phyloP scores from a whole-genome alignment of 1,140 invertebrate genomes.

The Euglossa dilemma region DNA sequence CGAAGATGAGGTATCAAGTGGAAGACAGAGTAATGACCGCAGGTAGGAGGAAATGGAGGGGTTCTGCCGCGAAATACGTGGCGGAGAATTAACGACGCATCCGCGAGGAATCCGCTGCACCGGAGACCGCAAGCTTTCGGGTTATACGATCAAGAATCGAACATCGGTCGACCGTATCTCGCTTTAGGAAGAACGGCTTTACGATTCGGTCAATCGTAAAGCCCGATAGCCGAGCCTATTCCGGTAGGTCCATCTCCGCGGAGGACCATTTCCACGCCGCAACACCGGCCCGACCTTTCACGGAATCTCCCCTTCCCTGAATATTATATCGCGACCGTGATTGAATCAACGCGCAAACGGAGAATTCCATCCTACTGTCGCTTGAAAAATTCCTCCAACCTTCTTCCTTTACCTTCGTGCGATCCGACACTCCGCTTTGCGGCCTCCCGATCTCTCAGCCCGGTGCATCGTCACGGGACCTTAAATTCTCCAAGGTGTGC shows the following conservation, averaged over 20 bases:
- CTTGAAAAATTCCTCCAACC: neutral
- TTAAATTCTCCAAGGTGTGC: slow-evolving; percentile 12
- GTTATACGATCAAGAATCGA: slow-evolving; percentile 53
- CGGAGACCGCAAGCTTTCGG: slow-evolving; percentile 14
- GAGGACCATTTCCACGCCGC: slow-evolving; percentile 16
- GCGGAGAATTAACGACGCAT: slow-evolving; percentile 53
- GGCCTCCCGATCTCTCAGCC: neutral
- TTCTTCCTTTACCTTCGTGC: neutral
- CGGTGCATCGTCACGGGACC: neutral
- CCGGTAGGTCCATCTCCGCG: neutral
- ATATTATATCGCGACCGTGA: slow-evolving; percentile 56
- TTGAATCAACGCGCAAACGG: slow-evolving; percentile 41
- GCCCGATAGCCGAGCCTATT: slow-evolving; percentile 49
- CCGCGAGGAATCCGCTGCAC: slow-evolving; percentile 53
- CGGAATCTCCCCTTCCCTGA: slow-evolving; percentile 34
- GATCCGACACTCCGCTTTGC: neutral
- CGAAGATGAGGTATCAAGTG: slow-evolving; percentile 45
- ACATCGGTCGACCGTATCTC: slow-evolving; percentile 31
- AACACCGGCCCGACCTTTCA: slow-evolving; percentile 5
- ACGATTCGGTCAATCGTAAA: slow-evolving; percentile 69
- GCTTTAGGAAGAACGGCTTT: slow-evolving; percentile 43
- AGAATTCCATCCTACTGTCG: slow-evolving; percentile 2
- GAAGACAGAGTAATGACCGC: slow-evolving; percentile 9
- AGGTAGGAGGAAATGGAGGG: slow-evolving; percentile 14
- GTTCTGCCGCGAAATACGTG: neutral